Percentiles rank a stretch among this genome's conserved stretches.
Evolutionary conservation across 2,888 invertebrate species (phyloP).

Genomic region (Agrochola circellaris): DNA sequence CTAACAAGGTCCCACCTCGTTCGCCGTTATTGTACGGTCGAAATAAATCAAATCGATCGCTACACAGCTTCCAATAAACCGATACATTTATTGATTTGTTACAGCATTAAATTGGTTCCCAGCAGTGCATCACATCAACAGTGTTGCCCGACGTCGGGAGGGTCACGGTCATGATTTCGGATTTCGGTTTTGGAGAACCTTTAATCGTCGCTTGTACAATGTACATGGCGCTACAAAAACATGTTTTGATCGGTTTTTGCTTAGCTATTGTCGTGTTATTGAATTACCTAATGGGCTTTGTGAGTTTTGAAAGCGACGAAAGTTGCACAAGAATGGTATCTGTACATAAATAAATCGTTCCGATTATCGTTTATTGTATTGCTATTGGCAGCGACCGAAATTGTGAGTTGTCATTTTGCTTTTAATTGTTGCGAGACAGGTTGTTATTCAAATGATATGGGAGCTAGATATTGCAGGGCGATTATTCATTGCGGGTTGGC

Average conservation of each 20-base stretch:
- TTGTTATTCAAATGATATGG: constrained; percentile 60
- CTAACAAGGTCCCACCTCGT: constrained; percentile 88
- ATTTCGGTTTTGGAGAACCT: constrained; percentile 71
- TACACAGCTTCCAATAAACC: constrained; percentile 90
- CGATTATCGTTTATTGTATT: constrained; percentile 61
- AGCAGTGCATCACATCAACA: constrained; percentile 84
- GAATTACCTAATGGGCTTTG: constrained; percentile 73
- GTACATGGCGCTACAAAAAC: constrained; percentile 71
- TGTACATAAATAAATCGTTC: constrained; percentile 63
- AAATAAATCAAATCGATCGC: constrained; percentile 90
- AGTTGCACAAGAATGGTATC: constrained; percentile 65
- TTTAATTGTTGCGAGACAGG: constrained; percentile 56
- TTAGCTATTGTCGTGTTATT: constrained; percentile 71
- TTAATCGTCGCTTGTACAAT: constrained; percentile 70
- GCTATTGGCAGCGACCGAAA: constrained; percentile 35
- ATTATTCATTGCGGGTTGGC: constrained; percentile 74
- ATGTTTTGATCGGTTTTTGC: constrained; percentile 74
- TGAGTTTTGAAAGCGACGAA: constrained; percentile 62
- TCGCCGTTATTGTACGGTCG: constrained; percentile 83
- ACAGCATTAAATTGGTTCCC: constrained; percentile 90
- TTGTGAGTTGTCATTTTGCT: constrained; percentile 45
- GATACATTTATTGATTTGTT: constrained; percentile 91
- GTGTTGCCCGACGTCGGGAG: constrained; percentile 73
- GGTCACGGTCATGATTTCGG: constrained; percentile 81
- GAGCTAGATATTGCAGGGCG: constrained; percentile 62